phyloP scores from a whole-genome alignment of 2,797 vertebrate species.

The Spinus olivaceus region DNA sequence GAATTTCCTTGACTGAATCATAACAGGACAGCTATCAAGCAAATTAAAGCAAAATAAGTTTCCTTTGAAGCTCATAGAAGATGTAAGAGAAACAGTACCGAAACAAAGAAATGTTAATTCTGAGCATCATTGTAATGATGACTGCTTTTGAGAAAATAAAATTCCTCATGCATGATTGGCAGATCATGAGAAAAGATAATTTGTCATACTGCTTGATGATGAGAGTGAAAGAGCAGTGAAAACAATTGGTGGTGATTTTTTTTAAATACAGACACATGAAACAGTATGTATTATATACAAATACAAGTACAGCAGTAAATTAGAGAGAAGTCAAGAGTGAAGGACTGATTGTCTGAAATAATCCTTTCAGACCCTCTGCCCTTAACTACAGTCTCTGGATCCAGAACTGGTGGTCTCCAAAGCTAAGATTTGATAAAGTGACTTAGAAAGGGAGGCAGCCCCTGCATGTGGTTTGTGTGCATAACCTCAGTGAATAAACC shows the following conservation, averaged over 20 bases:
- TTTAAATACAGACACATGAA: background rate
- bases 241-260: background rate
- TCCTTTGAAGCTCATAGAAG: background rate
- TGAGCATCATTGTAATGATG: background rate
- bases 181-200: constrained; percentile 6
- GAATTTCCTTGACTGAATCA: background rate
- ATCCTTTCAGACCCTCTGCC: background rate
- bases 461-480: background rate
- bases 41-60: background rate
- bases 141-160: background rate
- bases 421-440: background rate
- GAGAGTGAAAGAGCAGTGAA: background rate
- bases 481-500: background rate
- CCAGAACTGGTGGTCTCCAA: background rate
- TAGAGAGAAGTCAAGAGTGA: background rate
- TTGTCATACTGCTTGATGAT: background rate
- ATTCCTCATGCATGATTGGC: background rate
- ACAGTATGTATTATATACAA: background rate
- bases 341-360: background rate
- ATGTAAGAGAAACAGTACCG: background rate
- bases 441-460: background rate
- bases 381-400: background rate
- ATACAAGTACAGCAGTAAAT: background rate
- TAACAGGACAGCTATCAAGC: background rate
- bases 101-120: background rate